These are phyloP conservation scores for Epinephelus moara DNA, from an alignment of 2,113 vertebrate species.

Conservation along the genomic window DNA sequence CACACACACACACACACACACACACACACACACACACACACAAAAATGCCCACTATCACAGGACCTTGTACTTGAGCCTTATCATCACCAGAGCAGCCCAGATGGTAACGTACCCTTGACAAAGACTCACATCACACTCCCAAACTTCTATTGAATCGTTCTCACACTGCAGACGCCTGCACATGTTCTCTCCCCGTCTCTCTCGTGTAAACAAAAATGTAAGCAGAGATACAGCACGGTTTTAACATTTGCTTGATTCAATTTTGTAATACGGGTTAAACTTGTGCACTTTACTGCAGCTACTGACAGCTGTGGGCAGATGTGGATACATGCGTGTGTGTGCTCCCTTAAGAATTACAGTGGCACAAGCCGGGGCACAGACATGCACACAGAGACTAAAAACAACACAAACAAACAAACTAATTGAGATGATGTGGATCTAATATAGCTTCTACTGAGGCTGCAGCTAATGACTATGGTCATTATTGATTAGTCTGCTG, in stretches of 20 bases:
- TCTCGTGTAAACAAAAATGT: not conserved
- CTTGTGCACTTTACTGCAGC: slow-evolving; percentile 4
- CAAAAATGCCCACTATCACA: slow-evolving; percentile 49
- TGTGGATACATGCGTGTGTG: not conserved
- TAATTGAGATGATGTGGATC: not conserved
- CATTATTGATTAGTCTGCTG: not conserved
- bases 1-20: slow-evolving; percentile 43
- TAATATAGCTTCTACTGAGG: not conserved
- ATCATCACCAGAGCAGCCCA: slow-evolving; percentile 85
- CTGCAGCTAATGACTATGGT: not conserved
- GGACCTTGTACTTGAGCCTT: slow-evolving; percentile 89
- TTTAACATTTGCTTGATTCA: slow-evolving; percentile 26
- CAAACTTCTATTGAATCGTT: slow-evolving; percentile 68
- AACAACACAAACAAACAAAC: slow-evolving; percentile 1
- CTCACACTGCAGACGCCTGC: slow-evolving; percentile 60
- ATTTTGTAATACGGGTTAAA: slow-evolving; percentile 13
- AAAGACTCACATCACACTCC: slow-evolving; percentile 78
- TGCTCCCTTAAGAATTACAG: slow-evolving; percentile 13
- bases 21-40: slow-evolving; percentile 39
- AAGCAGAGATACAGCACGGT: slow-evolving; percentile 17
- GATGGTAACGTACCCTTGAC: slow-evolving; percentile 86
- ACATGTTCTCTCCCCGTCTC: slow-evolving; percentile 18
- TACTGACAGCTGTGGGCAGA: slow-evolving; percentile 22
- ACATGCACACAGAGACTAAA: slow-evolving; percentile 26
- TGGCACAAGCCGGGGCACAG: slow-evolving; percentile 21